Percentiles rank a stretch among this genome's conserved stretches.
Conservation (phyloP, 30 jellyfish, hydroid and myxozoan genomes). For the Clytia hemisphaerica region DNA sequence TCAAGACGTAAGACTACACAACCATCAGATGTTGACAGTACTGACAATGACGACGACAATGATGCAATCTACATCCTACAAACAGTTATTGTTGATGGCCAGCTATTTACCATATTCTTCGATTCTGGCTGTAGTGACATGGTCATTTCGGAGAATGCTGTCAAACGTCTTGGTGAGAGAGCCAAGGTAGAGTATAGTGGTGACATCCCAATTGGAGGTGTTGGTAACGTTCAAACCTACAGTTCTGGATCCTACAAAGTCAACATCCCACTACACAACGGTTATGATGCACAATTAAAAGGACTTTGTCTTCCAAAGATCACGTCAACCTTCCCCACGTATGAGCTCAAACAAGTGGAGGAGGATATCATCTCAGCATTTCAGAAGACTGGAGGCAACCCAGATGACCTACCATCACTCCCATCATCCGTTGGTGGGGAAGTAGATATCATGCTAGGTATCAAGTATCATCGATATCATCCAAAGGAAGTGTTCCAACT, state of each 20-base stretch:
- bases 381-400: not conserved
- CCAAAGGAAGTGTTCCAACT: not conserved
- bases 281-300: not conserved
- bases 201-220: conserved; percentile 1
- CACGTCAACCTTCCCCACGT: not conserved
- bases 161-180: conserved; percentile 12
- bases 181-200: conserved; percentile 7
- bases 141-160: conserved; percentile 5
- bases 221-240: not conserved
- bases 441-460: not conserved
- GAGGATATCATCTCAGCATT: not conserved
- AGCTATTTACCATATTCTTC: conserved; percentile 5
- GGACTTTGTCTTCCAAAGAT: not conserved
- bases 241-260: not conserved
- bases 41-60: too few relatives aligned
- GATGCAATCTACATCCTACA: conserved; percentile 2
- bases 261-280: not conserved
- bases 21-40: too few relatives aligned
- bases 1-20: too few relatives aligned
- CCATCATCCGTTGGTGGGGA: conserved; percentile 1
- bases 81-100: conserved; percentile 12
- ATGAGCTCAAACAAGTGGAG: not conserved
- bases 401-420: not conserved
- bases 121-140: conserved; percentile 12
- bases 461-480: not conserved